Percentiles rank a stretch among this genome's conserved stretches.
Evolutionary conservation across 1,140 invertebrate species (phyloP).

Genomic region (Euborellia annulipes): DNA sequence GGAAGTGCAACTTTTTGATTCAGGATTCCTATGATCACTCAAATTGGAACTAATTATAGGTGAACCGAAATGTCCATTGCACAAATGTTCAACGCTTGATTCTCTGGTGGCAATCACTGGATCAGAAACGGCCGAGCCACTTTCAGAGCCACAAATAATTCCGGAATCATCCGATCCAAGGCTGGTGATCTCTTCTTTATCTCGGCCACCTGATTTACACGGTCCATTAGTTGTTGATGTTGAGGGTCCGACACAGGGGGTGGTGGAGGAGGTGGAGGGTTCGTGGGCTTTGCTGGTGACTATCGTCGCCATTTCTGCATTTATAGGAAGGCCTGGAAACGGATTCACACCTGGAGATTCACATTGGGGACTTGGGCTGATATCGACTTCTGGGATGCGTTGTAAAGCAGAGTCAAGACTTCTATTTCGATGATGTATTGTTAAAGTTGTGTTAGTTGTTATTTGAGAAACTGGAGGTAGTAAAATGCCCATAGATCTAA

Average conservation of each 20-base stretch:
- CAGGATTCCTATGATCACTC: neutral
- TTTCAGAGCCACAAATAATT: slow-evolving; percentile 58
- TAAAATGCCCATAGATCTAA: slow-evolving; percentile 59
- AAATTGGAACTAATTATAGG: neutral
- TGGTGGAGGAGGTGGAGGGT: too few species aligned
- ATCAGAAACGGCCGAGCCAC: slow-evolving; percentile 27
- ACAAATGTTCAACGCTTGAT: slow-evolving; percentile 30
- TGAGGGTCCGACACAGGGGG: neutral
- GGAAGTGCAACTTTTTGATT: slow-evolving; percentile 8
- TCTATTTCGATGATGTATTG: slow-evolving; percentile 69
- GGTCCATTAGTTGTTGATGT: slow-evolving; percentile 8
- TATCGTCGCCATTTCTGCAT: too few species aligned
- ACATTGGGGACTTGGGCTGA: slow-evolving; percentile 60
- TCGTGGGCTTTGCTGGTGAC: too few species aligned
- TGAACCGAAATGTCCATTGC: neutral
- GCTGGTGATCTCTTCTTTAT: slow-evolving; percentile 51
- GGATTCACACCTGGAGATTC: slow-evolving; percentile 25
- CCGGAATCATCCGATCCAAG: slow-evolving; percentile 74
- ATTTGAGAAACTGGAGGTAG: slow-evolving; percentile 53
- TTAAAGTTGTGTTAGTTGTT: slow-evolving; percentile 32
- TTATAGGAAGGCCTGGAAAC: neutral
- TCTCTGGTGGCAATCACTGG: slow-evolving; percentile 24
- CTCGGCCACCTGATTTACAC: slow-evolving; percentile 1
- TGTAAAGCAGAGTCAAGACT: slow-evolving; percentile 75
- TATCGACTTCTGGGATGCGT: slow-evolving; percentile 69